phyloP scores from a whole-genome alignment of 2,888 invertebrate species.

The Ctenicera cuprea region DNA sequence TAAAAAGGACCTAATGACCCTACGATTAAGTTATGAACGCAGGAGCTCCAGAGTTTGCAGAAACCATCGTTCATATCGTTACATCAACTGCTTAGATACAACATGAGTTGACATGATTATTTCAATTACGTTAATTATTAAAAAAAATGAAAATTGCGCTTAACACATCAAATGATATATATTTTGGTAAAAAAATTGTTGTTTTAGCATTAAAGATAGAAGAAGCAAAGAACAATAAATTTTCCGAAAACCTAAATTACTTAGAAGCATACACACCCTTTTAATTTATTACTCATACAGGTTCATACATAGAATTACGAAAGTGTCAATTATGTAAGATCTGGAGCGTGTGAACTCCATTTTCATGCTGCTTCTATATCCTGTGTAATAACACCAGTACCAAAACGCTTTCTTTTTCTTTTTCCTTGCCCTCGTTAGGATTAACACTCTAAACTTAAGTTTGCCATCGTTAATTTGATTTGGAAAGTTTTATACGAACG shows the following conservation, averaged over 20 bases:
- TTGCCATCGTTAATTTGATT: slow-evolving; percentile 38
- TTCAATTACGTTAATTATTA: background rate
- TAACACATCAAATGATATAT: too few species aligned
- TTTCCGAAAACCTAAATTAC: too few species aligned
- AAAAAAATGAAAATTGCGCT: too few species aligned
- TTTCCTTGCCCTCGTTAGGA: slow-evolving; percentile 33
- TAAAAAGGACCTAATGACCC: slow-evolving; percentile 64
- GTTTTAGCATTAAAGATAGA: too few species aligned
- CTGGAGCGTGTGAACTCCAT: slow-evolving; percentile 9
- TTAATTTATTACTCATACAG: background rate
- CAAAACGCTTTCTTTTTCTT: slow-evolving; percentile 19
- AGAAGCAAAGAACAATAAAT: too few species aligned
- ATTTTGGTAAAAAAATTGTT: too few species aligned
- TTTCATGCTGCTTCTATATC: slow-evolving; percentile 20
- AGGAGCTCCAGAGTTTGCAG: slow-evolving; percentile 35
- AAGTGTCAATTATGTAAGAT: slow-evolving; percentile 3
- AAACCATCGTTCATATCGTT: slow-evolving; percentile 41
- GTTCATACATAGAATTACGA: slow-evolving; percentile 2
- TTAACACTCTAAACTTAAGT: slow-evolving; percentile 32
- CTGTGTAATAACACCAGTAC: background rate
- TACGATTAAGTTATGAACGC: slow-evolving; percentile 62
- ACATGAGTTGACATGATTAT: background rate
- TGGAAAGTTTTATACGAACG: slow-evolving; percentile 34
- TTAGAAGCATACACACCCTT: too few species aligned
- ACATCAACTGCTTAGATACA: slow-evolving; percentile 16